These are phyloP conservation scores for Malthinus flaveolus DNA, from an alignment of 2,888 invertebrate species.

Conservation along the genomic window DNA sequence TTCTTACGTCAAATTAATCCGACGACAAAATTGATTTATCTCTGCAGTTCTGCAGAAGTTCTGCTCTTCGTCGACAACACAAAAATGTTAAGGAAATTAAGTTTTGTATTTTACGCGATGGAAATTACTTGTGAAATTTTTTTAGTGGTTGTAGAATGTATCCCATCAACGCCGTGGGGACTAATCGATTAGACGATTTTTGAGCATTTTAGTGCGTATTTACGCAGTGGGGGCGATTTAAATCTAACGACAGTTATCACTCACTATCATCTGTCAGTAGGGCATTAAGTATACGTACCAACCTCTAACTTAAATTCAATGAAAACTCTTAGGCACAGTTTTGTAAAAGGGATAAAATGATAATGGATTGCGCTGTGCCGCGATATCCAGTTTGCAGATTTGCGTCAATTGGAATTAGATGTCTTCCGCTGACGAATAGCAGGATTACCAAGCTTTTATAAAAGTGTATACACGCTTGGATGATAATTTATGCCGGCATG, in stretches of 20 bases:
- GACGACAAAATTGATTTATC: constrained; percentile 1
- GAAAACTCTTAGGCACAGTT: constrained; percentile 24
- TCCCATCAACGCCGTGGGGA: background rate
- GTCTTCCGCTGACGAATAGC: constrained; percentile 42
- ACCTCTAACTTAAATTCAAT: constrained; percentile 33
- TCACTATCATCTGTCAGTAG: constrained; percentile 34
- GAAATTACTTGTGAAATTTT: too few relatives aligned
- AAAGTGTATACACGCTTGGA: constrained; percentile 43
- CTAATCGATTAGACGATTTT: constrained; percentile 13
- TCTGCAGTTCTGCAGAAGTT: background rate
- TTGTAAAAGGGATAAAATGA: constrained; percentile 35
- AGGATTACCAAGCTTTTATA: constrained; percentile 42
- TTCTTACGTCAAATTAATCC: constrained; percentile 2
- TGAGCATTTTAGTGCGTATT: constrained; percentile 9
- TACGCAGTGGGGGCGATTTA: constrained; percentile 20
- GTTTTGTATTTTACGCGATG: too few relatives aligned
- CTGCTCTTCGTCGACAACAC: too few relatives aligned
- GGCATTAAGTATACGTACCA: constrained; percentile 28
- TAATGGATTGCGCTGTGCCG: constrained; percentile 34
- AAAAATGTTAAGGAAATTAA: too few relatives aligned
- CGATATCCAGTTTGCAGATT: constrained; percentile 28
- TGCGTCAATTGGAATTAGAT: constrained; percentile 41
- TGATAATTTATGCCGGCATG: constrained; percentile 42
- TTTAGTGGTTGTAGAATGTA: too few relatives aligned
- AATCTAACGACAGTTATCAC: constrained; percentile 27